Conservation (phyloP, 1,140 invertebrate species). For the Subanguina moxae region DNA sequence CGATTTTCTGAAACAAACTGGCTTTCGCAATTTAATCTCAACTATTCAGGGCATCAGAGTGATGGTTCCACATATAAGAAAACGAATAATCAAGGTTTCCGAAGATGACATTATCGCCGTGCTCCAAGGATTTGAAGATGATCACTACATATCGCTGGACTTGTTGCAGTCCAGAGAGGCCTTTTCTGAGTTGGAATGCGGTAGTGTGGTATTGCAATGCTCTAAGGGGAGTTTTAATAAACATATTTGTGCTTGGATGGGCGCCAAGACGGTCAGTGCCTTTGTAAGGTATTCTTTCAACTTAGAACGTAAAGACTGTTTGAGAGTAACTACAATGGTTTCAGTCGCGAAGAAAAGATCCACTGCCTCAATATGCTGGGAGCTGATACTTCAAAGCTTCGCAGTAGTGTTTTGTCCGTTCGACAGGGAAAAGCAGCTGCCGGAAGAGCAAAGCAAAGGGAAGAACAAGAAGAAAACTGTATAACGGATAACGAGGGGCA, state of each 20-base stretch:
- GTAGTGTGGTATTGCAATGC: conserved; percentile 27
- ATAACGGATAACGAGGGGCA: too few relatives aligned
- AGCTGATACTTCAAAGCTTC: conserved; percentile 20
- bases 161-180: neutral
- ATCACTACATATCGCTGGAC: conserved; percentile 37
- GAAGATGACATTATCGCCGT: conserved; percentile 23
- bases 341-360: conserved; percentile 41
- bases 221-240: conserved; percentile 26
- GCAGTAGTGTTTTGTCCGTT: neutral
- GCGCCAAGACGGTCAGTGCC: conserved; percentile 35
- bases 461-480: too few relatives aligned
- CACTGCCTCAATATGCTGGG: conserved; percentile 42
- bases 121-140: conserved; percentile 23
- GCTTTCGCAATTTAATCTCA: neutral
- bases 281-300: conserved; percentile 25
- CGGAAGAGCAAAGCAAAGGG: too few relatives aligned
- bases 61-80: conserved; percentile 34
- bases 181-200: conserved; percentile 17
- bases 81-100: conserved; percentile 32
- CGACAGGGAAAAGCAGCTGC: conserved; percentile 9
- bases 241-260: conserved; percentile 39
- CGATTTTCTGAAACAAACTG: too few relatives aligned
- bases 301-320: too few relatives aligned
- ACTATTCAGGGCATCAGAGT: conserved; percentile 29
- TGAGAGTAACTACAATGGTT: too few relatives aligned